Base-by-base conservation (phyloP, 2,113 vertebrate genomes). In the Emydocephalus ijimae region DNA sequence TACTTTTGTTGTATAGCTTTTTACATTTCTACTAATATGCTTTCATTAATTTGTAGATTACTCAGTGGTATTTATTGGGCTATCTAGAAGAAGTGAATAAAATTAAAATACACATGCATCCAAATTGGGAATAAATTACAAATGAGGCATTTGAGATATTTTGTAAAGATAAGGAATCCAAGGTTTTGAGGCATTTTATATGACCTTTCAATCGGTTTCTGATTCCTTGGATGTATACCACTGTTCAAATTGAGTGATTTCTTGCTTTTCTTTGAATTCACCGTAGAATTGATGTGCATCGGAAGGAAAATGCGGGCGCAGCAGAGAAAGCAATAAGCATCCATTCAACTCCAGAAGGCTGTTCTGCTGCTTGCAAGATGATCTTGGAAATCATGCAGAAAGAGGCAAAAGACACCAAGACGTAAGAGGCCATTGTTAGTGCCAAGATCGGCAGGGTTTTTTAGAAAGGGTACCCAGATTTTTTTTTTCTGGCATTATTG, bases 331-430 rank as follows among this genome's bases (percentile, higher is more conserved):
- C 99, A 21, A 99, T 99, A 97, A 99, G 99, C 93, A 98, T 99
- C 96, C 99, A 99, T 95, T 99, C 99, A 0, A 99, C 98, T 2
- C 98, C 99, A 0, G 99, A 99, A 95, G 99, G 99, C 96, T 99
- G 99, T 96, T 99, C 99, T 0, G 97, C 99, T 0, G 99, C 99
- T 54, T 99, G 99, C 93, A 98, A 98, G 93, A 99, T 99, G 99
- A 99, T 99, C 96, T 93, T 99, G 96, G 99, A 99, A 94, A 99
- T 99, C 95, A 99, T 99, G 99, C 98, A 99, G 45, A 99, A 99
- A 97, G 99, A 99, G 95, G 99, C 99, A 1, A 99, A 99, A 97
- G 99, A 99, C 97, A 99, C 99, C 95, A 99, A 99, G 97, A 99
- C 99, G 99, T 99, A 97, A 96, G 98, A 45, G 45, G 43, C 74